Conservation (phyloP, 2,113 vertebrate genomes). For the Cervus canadensis region DNA sequence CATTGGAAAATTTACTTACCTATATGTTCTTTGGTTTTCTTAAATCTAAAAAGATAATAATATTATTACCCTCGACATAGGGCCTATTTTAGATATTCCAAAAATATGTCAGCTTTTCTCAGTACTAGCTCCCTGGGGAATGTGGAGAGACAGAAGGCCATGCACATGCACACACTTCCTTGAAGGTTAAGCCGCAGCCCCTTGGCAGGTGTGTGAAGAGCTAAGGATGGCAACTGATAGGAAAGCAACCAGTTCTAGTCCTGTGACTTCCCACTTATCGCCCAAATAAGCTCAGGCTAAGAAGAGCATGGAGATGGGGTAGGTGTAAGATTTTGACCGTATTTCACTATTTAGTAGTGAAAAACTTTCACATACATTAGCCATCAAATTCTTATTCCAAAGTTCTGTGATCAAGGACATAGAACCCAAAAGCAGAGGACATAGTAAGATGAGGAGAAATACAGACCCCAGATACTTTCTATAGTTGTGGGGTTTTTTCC, state of each 20-base stretch:
- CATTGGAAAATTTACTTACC: not conserved
- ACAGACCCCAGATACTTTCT: not conserved
- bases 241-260: not conserved
- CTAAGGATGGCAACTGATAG: not conserved
- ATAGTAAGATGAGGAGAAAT: not conserved
- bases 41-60: not conserved
- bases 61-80: not conserved
- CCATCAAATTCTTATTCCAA: not conserved
- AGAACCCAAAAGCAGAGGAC: not conserved
- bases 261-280: not conserved
- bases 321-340: not conserved
- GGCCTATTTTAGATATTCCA: not conserved
- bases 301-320: not conserved
- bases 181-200: not conserved
- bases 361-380: not conserved
- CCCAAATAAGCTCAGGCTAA: not conserved
- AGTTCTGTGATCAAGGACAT: not conserved
- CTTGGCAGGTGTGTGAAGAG: not conserved
- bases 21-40: not conserved
- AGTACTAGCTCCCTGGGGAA: not conserved
- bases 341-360: not conserved
- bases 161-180: accelerated
- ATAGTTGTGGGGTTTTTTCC: not conserved
- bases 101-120: not conserved
- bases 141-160: not conserved